Percentiles rank a stretch among this genome's conserved stretches.
phyloP scores from a whole-genome alignment of 2,113 vertebrate genomes.

The Vanacampus margaritifer region DNA sequence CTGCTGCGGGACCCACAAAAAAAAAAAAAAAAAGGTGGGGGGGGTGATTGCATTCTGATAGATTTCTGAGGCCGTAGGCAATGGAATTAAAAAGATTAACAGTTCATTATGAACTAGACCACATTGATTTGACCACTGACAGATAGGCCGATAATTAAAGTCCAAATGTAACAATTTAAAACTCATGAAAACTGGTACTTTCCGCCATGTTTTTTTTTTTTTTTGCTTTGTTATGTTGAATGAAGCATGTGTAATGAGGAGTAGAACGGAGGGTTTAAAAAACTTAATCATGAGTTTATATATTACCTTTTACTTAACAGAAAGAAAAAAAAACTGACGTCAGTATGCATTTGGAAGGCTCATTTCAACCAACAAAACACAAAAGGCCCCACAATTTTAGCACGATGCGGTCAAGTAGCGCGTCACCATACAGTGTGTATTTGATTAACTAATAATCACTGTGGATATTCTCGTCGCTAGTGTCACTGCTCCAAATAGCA shows the following conservation, averaged over 20 bases:
- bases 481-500: slow-evolving; percentile 55
- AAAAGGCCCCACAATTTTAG: background rate
- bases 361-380: background rate
- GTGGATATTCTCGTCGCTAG: slow-evolving; percentile 40
- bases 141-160: slow-evolving; percentile 69
- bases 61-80: slow-evolving; percentile 74
- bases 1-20: slow-evolving; percentile 42
- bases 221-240: slow-evolving; percentile 57
- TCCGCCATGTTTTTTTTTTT: slow-evolving; percentile 65
- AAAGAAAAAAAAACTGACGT: slow-evolving; percentile 34
- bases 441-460: slow-evolving; percentile 63
- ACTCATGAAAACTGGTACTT: slow-evolving; percentile 67
- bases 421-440: background rate
- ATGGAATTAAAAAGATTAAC: slow-evolving; percentile 79
- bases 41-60: slow-evolving; percentile 76
- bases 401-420: background rate
- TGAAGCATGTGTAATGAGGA: slow-evolving; percentile 51
- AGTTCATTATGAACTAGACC: slow-evolving; percentile 76
- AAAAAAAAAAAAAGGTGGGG: slow-evolving; percentile 22
- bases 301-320: slow-evolving; percentile 42
- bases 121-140: slow-evolving; percentile 73
- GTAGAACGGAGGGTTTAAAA: slow-evolving; percentile 42
- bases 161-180: slow-evolving; percentile 72
- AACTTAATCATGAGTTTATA: slow-evolving; percentile 35
- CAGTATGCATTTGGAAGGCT: slow-evolving; percentile 6